Evolutionary conservation across 2,797 vertebrate species (phyloP), one percentile per base, ranked within the genome.

Genomic region (Melanotaenia parkinsoni): DNA sequence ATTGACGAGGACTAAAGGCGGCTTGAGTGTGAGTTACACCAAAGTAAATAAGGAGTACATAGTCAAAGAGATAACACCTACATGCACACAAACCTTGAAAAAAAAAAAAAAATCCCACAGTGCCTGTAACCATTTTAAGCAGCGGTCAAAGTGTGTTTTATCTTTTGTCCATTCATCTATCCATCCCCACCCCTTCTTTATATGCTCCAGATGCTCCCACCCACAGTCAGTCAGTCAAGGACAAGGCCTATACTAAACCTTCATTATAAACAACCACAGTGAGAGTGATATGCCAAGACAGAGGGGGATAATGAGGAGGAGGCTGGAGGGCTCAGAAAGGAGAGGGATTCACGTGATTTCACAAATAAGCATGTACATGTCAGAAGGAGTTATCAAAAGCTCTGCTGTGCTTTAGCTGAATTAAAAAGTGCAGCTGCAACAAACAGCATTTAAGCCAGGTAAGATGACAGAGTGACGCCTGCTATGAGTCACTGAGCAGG

Each of bases 141-240:
- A 69, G 71, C 1, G 64, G 82, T 79, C 74, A 72, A 58, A 68
- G 79, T 57, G 37, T 68, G 75, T 89, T 88, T 80, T 77, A 77
- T 80, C 81, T 83, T 82, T 83, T 82, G 81, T 90, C 86, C 87
- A 86, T 74, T 86, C 76, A 83, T 86, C 80, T 87, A 63, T 71
- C 79, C 79, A 26, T 79, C 82, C 86, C 80, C 85, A 79, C 82
- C 86, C 82, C 76, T 69, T 78, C 76, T 84, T 89, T 87, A 90
- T 84, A 75, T 20, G 58, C 88, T 93, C 91, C 92, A 92, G 92
- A 94, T 93, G 92, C 89, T 90, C 79, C 82, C 84, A 80, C 89
- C 81, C 91, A 87, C 89, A 93, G 85, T 90, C 82, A 92, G 89
- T 83, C 86, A 92, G 81, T 75, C 79, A 79, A 89, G 88, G 87